Conservation (phyloP, 2,888 invertebrate genomes). For the Proisotoma minuta region DNA sequence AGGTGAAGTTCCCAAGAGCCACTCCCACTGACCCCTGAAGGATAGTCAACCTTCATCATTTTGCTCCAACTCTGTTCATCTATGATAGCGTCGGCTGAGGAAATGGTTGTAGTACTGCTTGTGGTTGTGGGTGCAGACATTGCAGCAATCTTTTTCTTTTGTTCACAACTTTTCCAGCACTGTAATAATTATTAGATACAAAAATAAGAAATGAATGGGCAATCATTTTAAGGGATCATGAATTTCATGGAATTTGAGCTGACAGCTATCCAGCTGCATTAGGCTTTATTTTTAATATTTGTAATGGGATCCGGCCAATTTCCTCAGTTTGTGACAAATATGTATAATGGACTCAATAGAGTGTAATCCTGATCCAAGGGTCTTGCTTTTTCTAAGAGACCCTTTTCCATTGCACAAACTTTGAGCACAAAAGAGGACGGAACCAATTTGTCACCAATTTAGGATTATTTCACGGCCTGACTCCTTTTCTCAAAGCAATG, state of each 20-base stretch:
- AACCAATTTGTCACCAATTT: constrained; percentile 30
- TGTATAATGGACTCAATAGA: too few species aligned
- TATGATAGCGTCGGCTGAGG: constrained; percentile 21
- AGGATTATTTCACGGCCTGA: constrained; percentile 25
- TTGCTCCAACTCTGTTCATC: neutral
- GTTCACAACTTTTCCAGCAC: constrained; percentile 73
- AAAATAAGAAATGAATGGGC: too few species aligned
- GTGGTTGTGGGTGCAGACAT: neutral
- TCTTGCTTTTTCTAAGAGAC: neutral
- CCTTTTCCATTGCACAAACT: neutral
- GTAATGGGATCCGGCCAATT: too few species aligned
- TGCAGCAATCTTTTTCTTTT: constrained; percentile 56
- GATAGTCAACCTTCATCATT: constrained; percentile 2
- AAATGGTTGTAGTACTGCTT: neutral
- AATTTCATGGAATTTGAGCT: too few species aligned
- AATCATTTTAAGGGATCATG: too few species aligned
- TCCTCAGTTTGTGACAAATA: too few species aligned
- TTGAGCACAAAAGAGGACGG: neutral
- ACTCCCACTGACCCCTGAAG: too few species aligned
- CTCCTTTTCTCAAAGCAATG: constrained; percentile 15
- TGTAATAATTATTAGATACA: too few species aligned
- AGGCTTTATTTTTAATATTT: too few species aligned
- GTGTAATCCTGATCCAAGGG: too few species aligned
- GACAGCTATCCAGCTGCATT: too few species aligned
- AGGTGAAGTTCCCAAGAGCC: constrained; percentile 65